Percentiles rank a stretch among this genome's conserved stretches.
Conservation (phyloP, 1,140 invertebrate species). For the Drosophila mayri region DNA sequence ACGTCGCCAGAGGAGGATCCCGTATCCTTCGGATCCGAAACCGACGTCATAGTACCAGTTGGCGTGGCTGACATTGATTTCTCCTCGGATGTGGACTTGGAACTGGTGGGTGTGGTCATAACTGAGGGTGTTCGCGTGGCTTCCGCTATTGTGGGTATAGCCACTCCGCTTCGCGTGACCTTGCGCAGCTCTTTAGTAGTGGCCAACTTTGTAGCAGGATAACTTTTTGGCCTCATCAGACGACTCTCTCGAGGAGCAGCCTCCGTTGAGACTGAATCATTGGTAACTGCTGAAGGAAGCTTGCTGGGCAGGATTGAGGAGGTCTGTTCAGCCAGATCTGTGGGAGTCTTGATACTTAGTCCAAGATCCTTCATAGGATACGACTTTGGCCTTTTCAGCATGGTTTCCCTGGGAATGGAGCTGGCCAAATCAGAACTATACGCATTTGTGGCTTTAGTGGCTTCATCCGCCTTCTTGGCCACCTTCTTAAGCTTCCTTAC, state of each 20-base stretch:
- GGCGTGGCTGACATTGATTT: slow-evolving; percentile 52
- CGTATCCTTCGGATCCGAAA: slow-evolving; percentile 48
- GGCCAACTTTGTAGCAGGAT: slow-evolving; percentile 85
- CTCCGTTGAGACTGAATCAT: slow-evolving; percentile 2
- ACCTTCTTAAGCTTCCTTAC: slow-evolving; percentile 78
- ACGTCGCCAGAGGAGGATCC: slow-evolving; percentile 53
- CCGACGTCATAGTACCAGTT: slow-evolving; percentile 25
- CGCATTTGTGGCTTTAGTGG: slow-evolving; percentile 10
- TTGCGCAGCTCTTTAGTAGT: slow-evolving; percentile 81
- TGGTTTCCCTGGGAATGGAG: slow-evolving; percentile 85
- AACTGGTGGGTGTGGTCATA: slow-evolving; percentile 25
- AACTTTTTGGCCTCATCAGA: slow-evolving; percentile 86
- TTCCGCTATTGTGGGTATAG: slow-evolving; percentile 63
- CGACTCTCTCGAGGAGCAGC: slow-evolving; percentile 57
- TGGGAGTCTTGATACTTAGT: slow-evolving; percentile 43
- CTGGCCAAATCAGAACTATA: slow-evolving; percentile 10
- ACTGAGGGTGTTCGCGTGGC: neutral
- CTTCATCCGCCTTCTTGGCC: slow-evolving; percentile 63
- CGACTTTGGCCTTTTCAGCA: slow-evolving; percentile 87
- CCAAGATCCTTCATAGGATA: slow-evolving; percentile 84
- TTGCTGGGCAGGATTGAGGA: slow-evolving; percentile 39
- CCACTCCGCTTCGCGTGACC: slow-evolving; percentile 65
- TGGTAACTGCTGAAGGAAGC: slow-evolving; percentile 12
- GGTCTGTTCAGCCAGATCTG: slow-evolving; percentile 19
- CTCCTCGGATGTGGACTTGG: slow-evolving; percentile 63